Percentiles rank a stretch among this genome's conserved stretches.
phyloP scores from a whole-genome alignment of 1,140 invertebrate species.

The Anastrepha obliqua region DNA sequence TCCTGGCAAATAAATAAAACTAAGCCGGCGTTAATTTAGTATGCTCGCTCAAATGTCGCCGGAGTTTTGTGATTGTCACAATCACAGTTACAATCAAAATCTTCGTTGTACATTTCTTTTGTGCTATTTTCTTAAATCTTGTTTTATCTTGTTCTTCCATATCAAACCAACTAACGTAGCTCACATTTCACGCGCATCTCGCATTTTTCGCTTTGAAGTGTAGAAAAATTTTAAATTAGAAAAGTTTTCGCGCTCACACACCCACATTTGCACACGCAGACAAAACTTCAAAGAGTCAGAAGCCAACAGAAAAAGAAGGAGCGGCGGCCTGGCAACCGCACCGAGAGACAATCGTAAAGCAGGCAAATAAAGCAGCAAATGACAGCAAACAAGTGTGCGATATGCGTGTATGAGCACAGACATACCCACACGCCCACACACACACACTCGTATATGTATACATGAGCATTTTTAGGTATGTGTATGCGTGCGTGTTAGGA shows the following conservation, averaged over 20 bases:
- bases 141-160: background rate
- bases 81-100: background rate
- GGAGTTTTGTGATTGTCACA: background rate
- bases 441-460: background rate
- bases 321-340: background rate
- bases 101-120: background rate
- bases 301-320: background rate
- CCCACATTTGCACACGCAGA: background rate
- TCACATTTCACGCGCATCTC: conserved; percentile 1
- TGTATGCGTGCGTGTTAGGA: background rate
- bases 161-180: background rate
- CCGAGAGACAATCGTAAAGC: conserved; percentile 15
- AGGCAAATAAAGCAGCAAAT: conserved; percentile 7
- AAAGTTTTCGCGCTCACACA: conserved; percentile 32
- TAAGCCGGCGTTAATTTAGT: conserved; percentile 5
- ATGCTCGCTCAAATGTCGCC: conserved; percentile 20
- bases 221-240: conserved; percentile 48
- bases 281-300: conserved; percentile 17
- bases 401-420: too few species aligned
- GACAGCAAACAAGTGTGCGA: background rate
- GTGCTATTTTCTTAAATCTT: background rate
- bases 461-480: background rate
- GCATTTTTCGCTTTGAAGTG: conserved; percentile 41
- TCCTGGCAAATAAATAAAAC: conserved; percentile 13
- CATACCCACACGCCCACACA: background rate